Conservation (phyloP, 2,113 vertebrate genomes). For the Tachycineta bicolor region DNA sequence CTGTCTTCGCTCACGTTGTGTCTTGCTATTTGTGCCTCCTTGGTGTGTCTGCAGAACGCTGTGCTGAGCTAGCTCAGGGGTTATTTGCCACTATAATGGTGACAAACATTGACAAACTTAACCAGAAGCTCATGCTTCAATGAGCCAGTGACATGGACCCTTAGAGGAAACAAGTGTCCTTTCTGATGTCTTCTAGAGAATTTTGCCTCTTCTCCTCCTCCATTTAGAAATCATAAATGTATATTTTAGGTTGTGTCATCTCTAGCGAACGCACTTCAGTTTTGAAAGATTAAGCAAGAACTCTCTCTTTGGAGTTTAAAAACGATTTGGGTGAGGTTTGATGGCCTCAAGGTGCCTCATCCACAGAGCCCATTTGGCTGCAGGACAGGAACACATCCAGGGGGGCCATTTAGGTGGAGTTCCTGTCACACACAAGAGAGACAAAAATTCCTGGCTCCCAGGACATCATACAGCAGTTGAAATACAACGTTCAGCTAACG, state of each 20-base stretch:
- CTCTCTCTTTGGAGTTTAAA: not conserved
- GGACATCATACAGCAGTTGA: not conserved
- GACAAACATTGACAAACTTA: not conserved
- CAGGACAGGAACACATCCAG: not conserved
- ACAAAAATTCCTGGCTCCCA: not conserved
- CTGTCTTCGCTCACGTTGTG: not conserved
- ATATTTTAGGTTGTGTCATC: not conserved
- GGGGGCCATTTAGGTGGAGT: not conserved
- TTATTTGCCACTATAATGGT: not conserved
- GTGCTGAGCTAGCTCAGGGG: not conserved
- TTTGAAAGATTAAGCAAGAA: not conserved
- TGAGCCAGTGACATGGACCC: rapidly evolving
- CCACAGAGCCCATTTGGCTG: rapidly evolving
- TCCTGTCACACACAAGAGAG: not conserved
- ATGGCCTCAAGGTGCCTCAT: not conserved
- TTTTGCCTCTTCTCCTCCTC: not conserved
- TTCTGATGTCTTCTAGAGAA: not conserved
- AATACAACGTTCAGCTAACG: rapidly evolving
- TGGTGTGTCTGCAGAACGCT: not conserved
- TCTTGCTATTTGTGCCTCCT: not conserved
- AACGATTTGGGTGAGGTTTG: not conserved
- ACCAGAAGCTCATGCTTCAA: not conserved
- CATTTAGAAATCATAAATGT: not conserved
- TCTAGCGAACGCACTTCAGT: not conserved
- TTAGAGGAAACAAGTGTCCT: not conserved